Evolutionary conservation across 2,888 invertebrate genomes (phyloP).

Genomic region (Odontomyia ornata): DNA sequence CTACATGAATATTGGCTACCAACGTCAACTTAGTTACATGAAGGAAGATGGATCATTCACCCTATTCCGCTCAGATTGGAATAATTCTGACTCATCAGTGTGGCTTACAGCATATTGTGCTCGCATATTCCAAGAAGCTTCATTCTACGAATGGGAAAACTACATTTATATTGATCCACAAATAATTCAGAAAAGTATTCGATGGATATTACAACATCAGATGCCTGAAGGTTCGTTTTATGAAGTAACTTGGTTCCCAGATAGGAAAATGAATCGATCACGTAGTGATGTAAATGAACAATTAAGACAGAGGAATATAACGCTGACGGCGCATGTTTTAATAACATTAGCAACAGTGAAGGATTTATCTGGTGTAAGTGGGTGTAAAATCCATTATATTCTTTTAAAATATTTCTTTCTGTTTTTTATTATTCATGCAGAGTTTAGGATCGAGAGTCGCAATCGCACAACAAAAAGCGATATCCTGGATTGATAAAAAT

Average conservation of each 20-base stretch:
- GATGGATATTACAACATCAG: slow-evolving; percentile 89
- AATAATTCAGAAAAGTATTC: slow-evolving; percentile 83
- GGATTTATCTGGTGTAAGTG: slow-evolving; percentile 72
- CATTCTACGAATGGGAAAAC: slow-evolving; percentile 97
- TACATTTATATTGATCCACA: slow-evolving; percentile 91
- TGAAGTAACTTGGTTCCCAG: slow-evolving; percentile 86
- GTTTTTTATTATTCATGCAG: slow-evolving; percentile 56
- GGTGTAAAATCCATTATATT: background rate
- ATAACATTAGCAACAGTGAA: slow-evolving; percentile 86
- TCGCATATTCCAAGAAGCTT: slow-evolving; percentile 88
- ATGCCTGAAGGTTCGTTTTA: slow-evolving; percentile 87
- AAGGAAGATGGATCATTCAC: slow-evolving; percentile 90
- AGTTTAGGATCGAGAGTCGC: slow-evolving; percentile 80
- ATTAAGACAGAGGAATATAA: slow-evolving; percentile 79
- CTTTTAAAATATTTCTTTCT: background rate
- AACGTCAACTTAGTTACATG: slow-evolving; percentile 90
- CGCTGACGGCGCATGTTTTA: slow-evolving; percentile 91
- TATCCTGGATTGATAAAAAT: slow-evolving; percentile 83
- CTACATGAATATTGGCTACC: slow-evolving; percentile 90
- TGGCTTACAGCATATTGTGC: slow-evolving; percentile 94
- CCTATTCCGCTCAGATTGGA: slow-evolving; percentile 92
- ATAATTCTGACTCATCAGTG: slow-evolving; percentile 85
- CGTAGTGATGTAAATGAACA: slow-evolving; percentile 67
- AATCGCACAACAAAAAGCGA: slow-evolving; percentile 77
- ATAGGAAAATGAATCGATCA: slow-evolving; percentile 86